Conservation (phyloP, 2,113 vertebrate genomes). For the Gymnogyps californianus region DNA sequence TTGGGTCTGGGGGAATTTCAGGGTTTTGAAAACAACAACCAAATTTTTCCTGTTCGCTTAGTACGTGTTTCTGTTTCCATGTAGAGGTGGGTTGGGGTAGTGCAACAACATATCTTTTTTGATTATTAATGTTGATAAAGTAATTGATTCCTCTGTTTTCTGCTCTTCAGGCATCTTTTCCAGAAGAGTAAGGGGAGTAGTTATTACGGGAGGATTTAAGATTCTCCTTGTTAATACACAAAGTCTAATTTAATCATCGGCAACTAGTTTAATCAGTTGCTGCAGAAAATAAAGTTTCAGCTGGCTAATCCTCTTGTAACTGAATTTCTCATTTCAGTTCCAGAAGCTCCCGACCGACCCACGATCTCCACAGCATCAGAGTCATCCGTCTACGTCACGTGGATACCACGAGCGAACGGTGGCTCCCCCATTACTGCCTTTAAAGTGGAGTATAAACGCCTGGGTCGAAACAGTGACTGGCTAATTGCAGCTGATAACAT, state of each 20-base stretch:
- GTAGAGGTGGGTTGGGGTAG: background rate
- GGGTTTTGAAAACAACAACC: background rate
- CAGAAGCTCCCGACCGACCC: conserved; percentile 92
- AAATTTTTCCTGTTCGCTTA: background rate
- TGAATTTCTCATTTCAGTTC: conserved; percentile 72
- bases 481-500: conserved; percentile 88
- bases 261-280: accelerated
- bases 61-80: background rate
- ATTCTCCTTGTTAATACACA: background rate
- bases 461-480: conserved; percentile 84
- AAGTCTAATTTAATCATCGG: background rate
- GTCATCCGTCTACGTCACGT: conserved; percentile 92
- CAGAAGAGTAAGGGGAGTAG: background rate
- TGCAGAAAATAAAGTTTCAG: background rate
- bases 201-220: background rate
- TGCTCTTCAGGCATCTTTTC: background rate
- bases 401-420: conserved; percentile 95
- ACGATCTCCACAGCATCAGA: conserved; percentile 91
- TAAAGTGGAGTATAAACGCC: conserved; percentile 89
- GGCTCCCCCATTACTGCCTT: conserved; percentile 96
- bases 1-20: background rate
- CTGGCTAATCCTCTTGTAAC: background rate
- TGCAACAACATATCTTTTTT: background rate
- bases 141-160: background rate
- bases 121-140: background rate